A percentile compares a stretch with the other conserved stretches of the same genome.
Evolutionary conservation across 2,888 invertebrate species (phyloP).

Genomic region (Epinotia bilunana): DNA sequence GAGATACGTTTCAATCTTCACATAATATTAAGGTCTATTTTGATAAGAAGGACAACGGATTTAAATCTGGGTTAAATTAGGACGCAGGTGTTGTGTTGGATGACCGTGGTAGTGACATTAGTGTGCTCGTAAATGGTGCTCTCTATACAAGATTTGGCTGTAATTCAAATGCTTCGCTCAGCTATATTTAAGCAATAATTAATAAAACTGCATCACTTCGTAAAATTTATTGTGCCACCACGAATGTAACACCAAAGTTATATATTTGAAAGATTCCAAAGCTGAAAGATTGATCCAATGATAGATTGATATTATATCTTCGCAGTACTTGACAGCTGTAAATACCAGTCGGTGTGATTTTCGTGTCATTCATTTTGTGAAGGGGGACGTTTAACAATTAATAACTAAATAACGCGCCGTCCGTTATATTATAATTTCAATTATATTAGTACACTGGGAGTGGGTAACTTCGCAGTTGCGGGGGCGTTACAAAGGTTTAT

Average conservation of each 20-base stretch:
- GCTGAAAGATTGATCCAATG: background rate
- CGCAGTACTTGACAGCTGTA: constrained; percentile 15
- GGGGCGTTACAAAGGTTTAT: constrained; percentile 20
- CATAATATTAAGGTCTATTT: constrained; percentile 31
- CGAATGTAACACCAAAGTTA: background rate
- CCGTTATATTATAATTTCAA: background rate
- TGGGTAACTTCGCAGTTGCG: constrained; percentile 29
- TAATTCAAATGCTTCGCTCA: constrained; percentile 45
- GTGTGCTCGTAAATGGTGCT: constrained; percentile 32
- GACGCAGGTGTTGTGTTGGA: constrained; percentile 40
- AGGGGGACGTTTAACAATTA: constrained; percentile 21
- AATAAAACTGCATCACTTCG: constrained; percentile 58
- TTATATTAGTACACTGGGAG: constrained; percentile 3
- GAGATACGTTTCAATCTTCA: constrained; percentile 10
- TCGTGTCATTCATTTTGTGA: constrained; percentile 18
- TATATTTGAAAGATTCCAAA: background rate
- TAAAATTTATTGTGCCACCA: background rate
- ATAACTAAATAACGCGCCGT: constrained; percentile 7
- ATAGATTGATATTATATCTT: background rate
- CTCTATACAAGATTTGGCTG: constrained; percentile 33
- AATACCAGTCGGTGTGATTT: constrained; percentile 15
- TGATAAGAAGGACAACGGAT: constrained; percentile 42
- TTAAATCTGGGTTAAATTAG: constrained; percentile 42
- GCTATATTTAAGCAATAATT: constrained; percentile 50
- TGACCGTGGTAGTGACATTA: constrained; percentile 21